phyloP scores from a whole-genome alignment of 2,113 vertebrate species.

The Mus musculus region DNA sequence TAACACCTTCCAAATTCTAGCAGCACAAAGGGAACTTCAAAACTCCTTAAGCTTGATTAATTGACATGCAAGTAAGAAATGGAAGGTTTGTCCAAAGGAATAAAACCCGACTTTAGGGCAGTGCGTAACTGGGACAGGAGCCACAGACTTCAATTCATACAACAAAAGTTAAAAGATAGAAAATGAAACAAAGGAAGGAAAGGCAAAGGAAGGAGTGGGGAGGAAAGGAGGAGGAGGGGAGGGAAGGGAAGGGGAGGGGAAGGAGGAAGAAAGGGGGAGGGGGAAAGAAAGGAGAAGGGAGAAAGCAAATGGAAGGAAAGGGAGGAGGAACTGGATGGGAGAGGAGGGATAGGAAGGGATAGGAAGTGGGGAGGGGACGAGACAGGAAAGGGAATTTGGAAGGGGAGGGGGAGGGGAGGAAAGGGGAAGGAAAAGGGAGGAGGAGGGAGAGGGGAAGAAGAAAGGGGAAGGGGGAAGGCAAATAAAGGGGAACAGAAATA shows the following conservation, averaged over 20 bases:
- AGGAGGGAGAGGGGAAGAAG: too few relatives aligned
- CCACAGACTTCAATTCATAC: not conserved
- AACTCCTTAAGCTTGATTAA: slow-evolving; percentile 53
- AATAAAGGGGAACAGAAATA: too few relatives aligned
- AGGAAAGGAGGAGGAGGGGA: rapidly evolving
- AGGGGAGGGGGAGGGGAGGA: too few relatives aligned
- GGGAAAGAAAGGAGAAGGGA: rapidly evolving
- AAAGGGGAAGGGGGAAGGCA: too few relatives aligned
- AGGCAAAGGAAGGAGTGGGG: not conserved
- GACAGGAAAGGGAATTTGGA: not conserved
- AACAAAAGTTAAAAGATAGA: not conserved
- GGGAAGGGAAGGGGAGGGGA: not conserved
- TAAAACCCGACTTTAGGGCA: slow-evolving; percentile 34
- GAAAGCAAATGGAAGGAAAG: not conserved
- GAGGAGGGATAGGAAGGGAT: not conserved
- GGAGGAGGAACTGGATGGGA: not conserved
- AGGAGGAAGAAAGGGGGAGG: too few relatives aligned
- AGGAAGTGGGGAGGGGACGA: too few relatives aligned
- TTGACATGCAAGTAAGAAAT: slow-evolving; percentile 15
- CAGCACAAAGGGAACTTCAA: not conserved
- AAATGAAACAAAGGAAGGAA: not conserved
- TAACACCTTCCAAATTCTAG: slow-evolving; percentile 44
- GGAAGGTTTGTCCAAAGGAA: slow-evolving; percentile 28
- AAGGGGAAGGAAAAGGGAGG: too few relatives aligned
- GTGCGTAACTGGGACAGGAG: not conserved